A percentile compares a stretch with the other conserved stretches of the same genome.
phyloP scores from a whole-genome alignment of 2,888 invertebrate genomes.

The Ormyrus nitidulus region DNA sequence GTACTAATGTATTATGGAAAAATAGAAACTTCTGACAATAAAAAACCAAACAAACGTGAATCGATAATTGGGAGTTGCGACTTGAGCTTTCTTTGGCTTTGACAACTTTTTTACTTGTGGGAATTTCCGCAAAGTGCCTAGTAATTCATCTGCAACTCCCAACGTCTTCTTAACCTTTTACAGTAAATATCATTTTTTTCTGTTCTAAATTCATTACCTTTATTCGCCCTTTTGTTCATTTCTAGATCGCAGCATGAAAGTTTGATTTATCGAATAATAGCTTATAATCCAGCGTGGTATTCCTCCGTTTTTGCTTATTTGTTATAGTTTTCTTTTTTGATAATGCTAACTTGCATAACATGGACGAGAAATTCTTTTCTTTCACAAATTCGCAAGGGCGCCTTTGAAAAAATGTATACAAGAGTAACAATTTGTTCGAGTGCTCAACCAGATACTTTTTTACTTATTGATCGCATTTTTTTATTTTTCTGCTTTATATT shows the following conservation, averaged over 20 bases:
- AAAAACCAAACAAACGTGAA: slow-evolving; percentile 75
- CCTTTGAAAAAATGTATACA: slow-evolving; percentile 28
- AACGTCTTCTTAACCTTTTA: slow-evolving; percentile 66
- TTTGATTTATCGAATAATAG: slow-evolving; percentile 64
- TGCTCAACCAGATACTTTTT: slow-evolving; percentile 16
- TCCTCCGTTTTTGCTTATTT: slow-evolving; percentile 9
- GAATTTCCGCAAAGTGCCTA: background rate
- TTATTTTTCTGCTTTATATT: slow-evolving; percentile 40
- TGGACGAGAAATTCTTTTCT: slow-evolving; percentile 13
- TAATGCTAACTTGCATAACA: background rate
- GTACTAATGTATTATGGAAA: slow-evolving; percentile 73
- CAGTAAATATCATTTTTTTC: slow-evolving; percentile 42
- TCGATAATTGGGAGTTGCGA: slow-evolving; percentile 64
- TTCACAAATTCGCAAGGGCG: background rate
- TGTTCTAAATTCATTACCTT: slow-evolving; percentile 35
- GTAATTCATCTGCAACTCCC: slow-evolving; percentile 62
- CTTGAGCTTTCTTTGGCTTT: slow-evolving; percentile 15
- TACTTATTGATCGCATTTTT: slow-evolving; percentile 20
- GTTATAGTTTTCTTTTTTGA: background rate
- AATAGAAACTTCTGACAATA: slow-evolving; percentile 76
- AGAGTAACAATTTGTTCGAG: slow-evolving; percentile 40
- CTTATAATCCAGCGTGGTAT: no score
- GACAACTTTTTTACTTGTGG: background rate
- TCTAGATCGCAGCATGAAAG: slow-evolving; percentile 65
- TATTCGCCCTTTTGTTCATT: slow-evolving; percentile 49